Conservation (phyloP, 2,888 invertebrate genomes). For the Mythimna pallens region DNA sequence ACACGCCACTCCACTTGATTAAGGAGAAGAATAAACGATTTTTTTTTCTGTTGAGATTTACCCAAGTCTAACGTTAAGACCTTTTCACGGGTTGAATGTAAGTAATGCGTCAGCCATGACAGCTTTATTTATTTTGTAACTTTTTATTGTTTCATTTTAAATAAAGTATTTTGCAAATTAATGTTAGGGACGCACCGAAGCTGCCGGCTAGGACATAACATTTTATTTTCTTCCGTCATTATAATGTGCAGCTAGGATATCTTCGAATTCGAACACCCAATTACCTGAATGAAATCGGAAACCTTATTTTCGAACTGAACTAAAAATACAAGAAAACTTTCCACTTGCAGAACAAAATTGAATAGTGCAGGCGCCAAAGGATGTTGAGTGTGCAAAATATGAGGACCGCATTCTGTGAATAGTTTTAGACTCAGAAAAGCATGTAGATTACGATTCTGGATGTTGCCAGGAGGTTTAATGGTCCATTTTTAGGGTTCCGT, state of each 20-base stretch:
- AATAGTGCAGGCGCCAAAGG: neutral
- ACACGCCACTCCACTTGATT: conserved; percentile 63
- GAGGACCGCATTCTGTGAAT: no score
- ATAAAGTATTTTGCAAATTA: neutral
- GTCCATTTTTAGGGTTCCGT: no score
- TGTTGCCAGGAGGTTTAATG: no score
- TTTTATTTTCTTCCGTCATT: neutral
- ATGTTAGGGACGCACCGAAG: neutral
- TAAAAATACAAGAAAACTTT: neutral
- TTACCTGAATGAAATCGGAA: neutral
- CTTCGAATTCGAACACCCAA: neutral
- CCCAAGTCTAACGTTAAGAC: conserved; percentile 25
- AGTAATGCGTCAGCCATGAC: conserved; percentile 24
- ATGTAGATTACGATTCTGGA: no score
- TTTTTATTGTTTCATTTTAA: conserved; percentile 10
- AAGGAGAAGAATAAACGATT: conserved; percentile 27
- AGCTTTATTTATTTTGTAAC: conserved; percentile 33
- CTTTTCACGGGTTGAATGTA: conserved; percentile 23
- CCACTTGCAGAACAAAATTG: conserved; percentile 3
- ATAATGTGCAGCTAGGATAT: no score
- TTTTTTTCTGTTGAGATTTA: conserved; percentile 43
- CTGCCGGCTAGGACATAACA: neutral
- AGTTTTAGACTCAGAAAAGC: no score
- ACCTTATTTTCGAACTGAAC: neutral
- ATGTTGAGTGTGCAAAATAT: no score